Conservation (phyloP, 2,888 invertebrate species). For the Pycnomerus fuliginosus region DNA sequence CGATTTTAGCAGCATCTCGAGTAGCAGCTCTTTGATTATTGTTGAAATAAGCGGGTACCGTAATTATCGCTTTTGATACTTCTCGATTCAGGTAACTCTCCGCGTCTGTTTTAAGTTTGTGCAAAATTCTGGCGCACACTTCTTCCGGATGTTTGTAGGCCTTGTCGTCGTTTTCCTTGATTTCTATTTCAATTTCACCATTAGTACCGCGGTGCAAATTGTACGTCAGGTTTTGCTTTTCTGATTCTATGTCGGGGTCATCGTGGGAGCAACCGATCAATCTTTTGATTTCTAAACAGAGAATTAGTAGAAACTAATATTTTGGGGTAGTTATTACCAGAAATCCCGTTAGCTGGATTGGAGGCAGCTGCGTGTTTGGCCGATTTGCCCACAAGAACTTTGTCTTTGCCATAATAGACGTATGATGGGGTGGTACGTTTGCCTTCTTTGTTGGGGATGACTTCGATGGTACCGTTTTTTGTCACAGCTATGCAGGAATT, state of each 20-base stretch:
- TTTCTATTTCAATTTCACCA: constrained; percentile 11
- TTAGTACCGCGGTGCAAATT: constrained; percentile 9
- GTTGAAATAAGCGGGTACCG: constrained; percentile 19
- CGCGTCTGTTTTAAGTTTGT: constrained; percentile 14
- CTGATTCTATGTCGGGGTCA: constrained; percentile 13
- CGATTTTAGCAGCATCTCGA: constrained; percentile 12
- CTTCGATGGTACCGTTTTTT: constrained; percentile 8
- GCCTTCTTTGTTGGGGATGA: constrained; percentile 15
- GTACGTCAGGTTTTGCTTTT: constrained; percentile 6
- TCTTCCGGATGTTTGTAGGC: constrained; percentile 8
- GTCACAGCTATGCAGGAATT: constrained; percentile 19
- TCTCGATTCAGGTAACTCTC: constrained; percentile 5
- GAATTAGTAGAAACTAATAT: neutral
- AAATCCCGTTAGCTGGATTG: constrained; percentile 13
- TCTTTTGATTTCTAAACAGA: constrained; percentile 13
- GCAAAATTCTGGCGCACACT: constrained; percentile 13
- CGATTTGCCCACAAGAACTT: constrained; percentile 10
- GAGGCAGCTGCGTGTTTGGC: constrained; percentile 9
- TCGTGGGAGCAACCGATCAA: constrained; percentile 13
- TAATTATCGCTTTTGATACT: constrained; percentile 13
- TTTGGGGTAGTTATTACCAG: constrained; percentile 3
- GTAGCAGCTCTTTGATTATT: constrained; percentile 16
- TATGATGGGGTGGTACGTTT: constrained; percentile 13
- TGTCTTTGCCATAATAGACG: constrained; percentile 9
- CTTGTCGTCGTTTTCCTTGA: constrained; percentile 2